Conservation (phyloP, 2,113 vertebrate species). For the Morone chrysops region DNA sequence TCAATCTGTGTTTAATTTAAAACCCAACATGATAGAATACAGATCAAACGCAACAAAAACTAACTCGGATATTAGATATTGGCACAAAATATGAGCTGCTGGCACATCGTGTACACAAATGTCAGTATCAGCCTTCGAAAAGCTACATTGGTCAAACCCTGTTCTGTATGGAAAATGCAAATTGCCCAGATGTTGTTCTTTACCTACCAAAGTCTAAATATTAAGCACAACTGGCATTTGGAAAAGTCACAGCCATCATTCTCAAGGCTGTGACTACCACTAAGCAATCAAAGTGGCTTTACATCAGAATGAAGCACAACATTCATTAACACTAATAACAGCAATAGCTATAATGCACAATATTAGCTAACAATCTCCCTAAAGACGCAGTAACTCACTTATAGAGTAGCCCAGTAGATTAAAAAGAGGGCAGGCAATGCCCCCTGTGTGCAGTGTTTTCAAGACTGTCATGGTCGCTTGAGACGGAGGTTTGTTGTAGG, state of each 20-base stretch:
- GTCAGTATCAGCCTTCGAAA: slow-evolving; percentile 7
- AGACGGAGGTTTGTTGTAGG: slow-evolving; percentile 29
- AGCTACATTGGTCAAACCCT: slow-evolving; percentile 15
- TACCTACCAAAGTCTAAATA: slow-evolving; percentile 9
- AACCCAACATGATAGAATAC: neutral
- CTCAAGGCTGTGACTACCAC: slow-evolving; percentile 16
- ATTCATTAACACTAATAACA: slow-evolving; percentile 67
- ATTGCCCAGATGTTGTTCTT: slow-evolving; percentile 1
- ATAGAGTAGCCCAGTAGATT: slow-evolving; percentile 34
- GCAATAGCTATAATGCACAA: slow-evolving; percentile 58
- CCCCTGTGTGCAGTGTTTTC: slow-evolving; percentile 39
- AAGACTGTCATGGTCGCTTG: slow-evolving; percentile 12
- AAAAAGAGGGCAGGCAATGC: slow-evolving; percentile 21
- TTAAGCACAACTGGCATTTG: slow-evolving; percentile 55
- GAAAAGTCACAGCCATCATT: slow-evolving; percentile 17
- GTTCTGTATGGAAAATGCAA: slow-evolving; percentile 11
- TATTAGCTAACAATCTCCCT: slow-evolving; percentile 39
- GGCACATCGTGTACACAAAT: slow-evolving; percentile 17
- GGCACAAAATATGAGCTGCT: slow-evolving; percentile 38
- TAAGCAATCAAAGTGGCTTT: slow-evolving; percentile 46
- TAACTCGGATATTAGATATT: neutral
- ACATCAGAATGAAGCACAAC: slow-evolving; percentile 55
- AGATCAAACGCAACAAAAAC: neutral
- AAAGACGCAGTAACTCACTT: slow-evolving; percentile 44
- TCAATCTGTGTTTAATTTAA: neutral